Evolutionary conservation across 2,113 vertebrate genomes (phyloP).

Genomic region (Mugil cephalus): DNA sequence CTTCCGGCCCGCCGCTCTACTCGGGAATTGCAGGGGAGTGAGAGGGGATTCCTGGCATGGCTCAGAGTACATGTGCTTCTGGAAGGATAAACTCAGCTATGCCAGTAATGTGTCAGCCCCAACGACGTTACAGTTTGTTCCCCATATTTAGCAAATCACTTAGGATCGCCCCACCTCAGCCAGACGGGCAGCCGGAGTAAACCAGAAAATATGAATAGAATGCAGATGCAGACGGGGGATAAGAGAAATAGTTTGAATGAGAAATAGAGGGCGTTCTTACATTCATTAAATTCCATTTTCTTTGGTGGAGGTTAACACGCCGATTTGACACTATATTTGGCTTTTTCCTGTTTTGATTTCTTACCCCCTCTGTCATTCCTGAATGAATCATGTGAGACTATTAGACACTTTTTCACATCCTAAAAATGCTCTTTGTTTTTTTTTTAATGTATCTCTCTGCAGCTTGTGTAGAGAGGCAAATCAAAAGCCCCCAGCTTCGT

Average conservation of each 20-base stretch:
- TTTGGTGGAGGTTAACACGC: slow-evolving; percentile 2
- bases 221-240: slow-evolving; percentile 44
- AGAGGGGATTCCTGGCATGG: slow-evolving; percentile 70
- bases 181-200: slow-evolving; percentile 56
- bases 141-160: slow-evolving; percentile 80
- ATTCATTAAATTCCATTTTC: slow-evolving; percentile 49
- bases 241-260: slow-evolving; percentile 4
- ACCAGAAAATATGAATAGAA: slow-evolving; percentile 68
- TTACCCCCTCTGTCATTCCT: background rate
- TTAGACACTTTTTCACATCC: too few relatives aligned
- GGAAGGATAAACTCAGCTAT: slow-evolving; percentile 78
- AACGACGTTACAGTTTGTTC: slow-evolving; percentile 69
- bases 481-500: slow-evolving; percentile 1
- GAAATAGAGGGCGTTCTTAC: slow-evolving; percentile 27
- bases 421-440: slow-evolving; percentile 37
- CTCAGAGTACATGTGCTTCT: slow-evolving; percentile 73
- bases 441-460: slow-evolving; percentile 19
- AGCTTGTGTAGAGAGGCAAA: slow-evolving; percentile 35
- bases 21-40: slow-evolving; percentile 35
- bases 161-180: slow-evolving; percentile 60
- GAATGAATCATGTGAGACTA: slow-evolving; percentile 11
- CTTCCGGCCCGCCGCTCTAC: slow-evolving; percentile 47
- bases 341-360: slow-evolving; percentile 5
- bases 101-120: slow-evolving; percentile 73
- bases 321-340: slow-evolving; percentile 17